Conservation (phyloP, 2,113 vertebrate genomes). For the Bostrychus sinensis region DNA sequence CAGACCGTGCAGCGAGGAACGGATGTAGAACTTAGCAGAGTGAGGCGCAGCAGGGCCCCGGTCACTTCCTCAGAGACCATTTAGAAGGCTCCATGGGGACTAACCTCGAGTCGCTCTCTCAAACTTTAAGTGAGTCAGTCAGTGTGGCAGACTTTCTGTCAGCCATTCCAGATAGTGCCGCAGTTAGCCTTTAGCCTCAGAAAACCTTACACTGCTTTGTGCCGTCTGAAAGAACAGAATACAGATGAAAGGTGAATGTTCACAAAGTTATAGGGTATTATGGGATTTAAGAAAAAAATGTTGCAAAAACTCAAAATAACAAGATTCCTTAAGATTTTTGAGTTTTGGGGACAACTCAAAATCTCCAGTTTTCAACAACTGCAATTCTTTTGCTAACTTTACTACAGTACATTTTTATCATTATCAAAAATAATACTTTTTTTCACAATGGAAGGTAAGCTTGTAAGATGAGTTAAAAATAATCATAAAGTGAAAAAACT, state of each 20-base stretch:
- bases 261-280: not conserved
- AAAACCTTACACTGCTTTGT: not conserved
- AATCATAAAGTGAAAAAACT: too few species aligned
- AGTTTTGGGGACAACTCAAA: too few species aligned
- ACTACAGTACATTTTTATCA: too few species aligned
- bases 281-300: not conserved
- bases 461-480: too few species aligned
- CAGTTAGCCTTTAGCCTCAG: not conserved
- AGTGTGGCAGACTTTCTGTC: not conserved
- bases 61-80: not conserved
- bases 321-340: too few species aligned
- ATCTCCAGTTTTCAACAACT: too few species aligned
- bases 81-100: not conserved
- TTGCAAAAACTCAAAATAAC: too few species aligned
- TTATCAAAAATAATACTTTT: too few species aligned
- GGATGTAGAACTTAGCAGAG: not conserved
- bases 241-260: too few species aligned
- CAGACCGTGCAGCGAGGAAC: slow-evolving; percentile 16
- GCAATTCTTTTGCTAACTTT: too few species aligned
- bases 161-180: not conserved
- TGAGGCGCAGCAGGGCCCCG: not conserved
- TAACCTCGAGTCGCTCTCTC: not conserved
- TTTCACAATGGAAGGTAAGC: too few species aligned
- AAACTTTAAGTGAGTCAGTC: not conserved
- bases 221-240: not conserved